Base-by-base conservation (phyloP, 2,888 invertebrate species). In the Lepas anatifera region DNA sequence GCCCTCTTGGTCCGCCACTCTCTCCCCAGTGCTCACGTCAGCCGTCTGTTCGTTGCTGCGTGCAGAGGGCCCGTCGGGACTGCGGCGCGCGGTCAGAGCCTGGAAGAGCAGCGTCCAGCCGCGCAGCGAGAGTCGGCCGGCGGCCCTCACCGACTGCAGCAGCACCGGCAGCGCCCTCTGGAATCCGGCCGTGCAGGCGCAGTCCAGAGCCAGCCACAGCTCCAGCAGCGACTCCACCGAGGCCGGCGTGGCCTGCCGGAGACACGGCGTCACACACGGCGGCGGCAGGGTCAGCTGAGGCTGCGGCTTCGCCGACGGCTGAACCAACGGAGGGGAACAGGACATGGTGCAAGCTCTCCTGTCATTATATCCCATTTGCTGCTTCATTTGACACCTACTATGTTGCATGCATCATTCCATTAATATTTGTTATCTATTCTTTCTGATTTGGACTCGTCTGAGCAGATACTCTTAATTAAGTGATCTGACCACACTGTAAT, bases 181-280 rank as follows among this genome's bases (percentile, higher is more conserved):
- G 58, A 58, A 58, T 43, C 73, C 75, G 29, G 73, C 74, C n/a
- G 75, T 72, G 35, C 76, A 73, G 79, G 80, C 89, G 84, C 85
- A 80, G 75, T 92, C 92, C 73, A 94, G 82, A 3, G 91, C 92
- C 73, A 95, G 82, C 92, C 94, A 95, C 74, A 94, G 82, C 74
- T 92, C 89, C 48, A 94, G 82, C 68, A 92, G 87, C 77, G 90
- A 87, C 80, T 94, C 94, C 78, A 94, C 84, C 78, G 32, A 58
- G 18, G 29, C 89, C 88, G 29, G 87, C 85, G 78, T 89, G 87
- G 68, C 87, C 86, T 79, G 87, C 85, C 84, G 87, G 79, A 7
- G 75, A 76, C 68, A 70, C n/a, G n/a, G n/a, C n/a, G n/a, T n/a
- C n/a, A 58, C 39, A 71, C 72, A 69, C 70, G 64, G 69, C 16